Percentiles rank a stretch among this genome's conserved stretches.
Conservation (phyloP, 1,140 invertebrate species). For the Drosophila gunungcola region DNA sequence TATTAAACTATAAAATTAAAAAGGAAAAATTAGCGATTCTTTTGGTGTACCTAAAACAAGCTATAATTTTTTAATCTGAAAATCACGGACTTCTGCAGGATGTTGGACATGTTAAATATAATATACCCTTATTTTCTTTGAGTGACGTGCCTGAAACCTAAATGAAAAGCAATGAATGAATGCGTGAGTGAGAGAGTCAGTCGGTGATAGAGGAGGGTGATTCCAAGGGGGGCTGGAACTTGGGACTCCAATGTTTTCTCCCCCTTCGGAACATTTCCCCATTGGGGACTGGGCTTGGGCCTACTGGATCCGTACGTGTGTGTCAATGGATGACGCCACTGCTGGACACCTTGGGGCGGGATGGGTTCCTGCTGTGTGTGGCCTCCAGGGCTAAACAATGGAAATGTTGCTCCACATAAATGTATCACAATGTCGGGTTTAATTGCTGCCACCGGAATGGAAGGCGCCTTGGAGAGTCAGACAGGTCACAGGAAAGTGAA, state of each 20-base stretch:
- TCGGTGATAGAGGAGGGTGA: constrained; percentile 20
- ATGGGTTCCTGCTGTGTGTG: constrained; percentile 42
- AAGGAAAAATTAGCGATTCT: no score
- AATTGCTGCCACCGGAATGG: constrained; percentile 33
- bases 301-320: constrained; percentile 16
- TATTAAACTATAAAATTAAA: no score
- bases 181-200: constrained; percentile 28
- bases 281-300: constrained; percentile 21
- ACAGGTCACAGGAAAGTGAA: constrained; percentile 13
- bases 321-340: constrained; percentile 75
- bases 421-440: constrained; percentile 41
- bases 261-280: constrained; percentile 17
- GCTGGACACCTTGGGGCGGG: constrained; percentile 62
- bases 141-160: constrained; percentile 24
- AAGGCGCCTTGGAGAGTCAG: constrained; percentile 33
- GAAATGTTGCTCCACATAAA: constrained; percentile 41
- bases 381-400: constrained; percentile 44
- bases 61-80: no score
- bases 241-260: constrained; percentile 24
- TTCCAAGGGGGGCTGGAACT: not conserved
- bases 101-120: not conserved
- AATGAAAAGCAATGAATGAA: constrained; percentile 60
- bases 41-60: no score
- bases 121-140: constrained; percentile 6
- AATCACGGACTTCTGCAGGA: not conserved